Conservation (phyloP, 2,113 vertebrate genomes). For the Echinops telfairi region DNA sequence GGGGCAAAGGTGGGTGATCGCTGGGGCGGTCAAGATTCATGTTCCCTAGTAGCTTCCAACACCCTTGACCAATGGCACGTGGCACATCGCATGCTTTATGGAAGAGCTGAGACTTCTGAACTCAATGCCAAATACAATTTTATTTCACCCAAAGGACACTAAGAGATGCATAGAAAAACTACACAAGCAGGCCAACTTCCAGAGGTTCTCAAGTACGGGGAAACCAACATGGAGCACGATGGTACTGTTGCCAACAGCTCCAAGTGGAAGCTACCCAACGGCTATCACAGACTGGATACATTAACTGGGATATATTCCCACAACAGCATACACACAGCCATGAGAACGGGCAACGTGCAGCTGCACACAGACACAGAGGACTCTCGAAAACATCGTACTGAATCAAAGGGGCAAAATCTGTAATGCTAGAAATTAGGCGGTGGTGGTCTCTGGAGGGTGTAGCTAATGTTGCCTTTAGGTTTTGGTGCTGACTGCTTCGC, state of each 20-base stretch:
- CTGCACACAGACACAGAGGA: not conserved
- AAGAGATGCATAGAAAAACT: not conserved
- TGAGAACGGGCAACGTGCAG: not conserved
- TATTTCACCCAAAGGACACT: not conserved
- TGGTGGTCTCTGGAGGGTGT: no score
- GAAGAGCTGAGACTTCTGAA: not conserved
- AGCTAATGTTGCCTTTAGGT: no score
- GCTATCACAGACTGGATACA: not conserved
- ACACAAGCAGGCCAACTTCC: slow-evolving; percentile 20
- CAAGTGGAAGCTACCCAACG: not conserved
- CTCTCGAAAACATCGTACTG: not conserved
- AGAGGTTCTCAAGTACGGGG: not conserved
- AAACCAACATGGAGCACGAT: not conserved
- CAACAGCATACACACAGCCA: not conserved
- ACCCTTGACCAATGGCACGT: slow-evolving; percentile 6
- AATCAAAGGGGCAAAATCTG: slow-evolving; percentile 19
- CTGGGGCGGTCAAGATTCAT: not conserved
- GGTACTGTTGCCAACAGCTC: not conserved
- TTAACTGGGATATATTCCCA: not conserved
- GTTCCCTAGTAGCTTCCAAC: slow-evolving; percentile 8
- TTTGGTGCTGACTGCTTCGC: no score
- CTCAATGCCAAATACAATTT: no score
- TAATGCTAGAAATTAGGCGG: no score
- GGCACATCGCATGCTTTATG: not conserved
- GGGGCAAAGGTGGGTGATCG: no score